Base-by-base conservation (phyloP, 2,888 invertebrate species). In the Zele albiditarsus region DNA sequence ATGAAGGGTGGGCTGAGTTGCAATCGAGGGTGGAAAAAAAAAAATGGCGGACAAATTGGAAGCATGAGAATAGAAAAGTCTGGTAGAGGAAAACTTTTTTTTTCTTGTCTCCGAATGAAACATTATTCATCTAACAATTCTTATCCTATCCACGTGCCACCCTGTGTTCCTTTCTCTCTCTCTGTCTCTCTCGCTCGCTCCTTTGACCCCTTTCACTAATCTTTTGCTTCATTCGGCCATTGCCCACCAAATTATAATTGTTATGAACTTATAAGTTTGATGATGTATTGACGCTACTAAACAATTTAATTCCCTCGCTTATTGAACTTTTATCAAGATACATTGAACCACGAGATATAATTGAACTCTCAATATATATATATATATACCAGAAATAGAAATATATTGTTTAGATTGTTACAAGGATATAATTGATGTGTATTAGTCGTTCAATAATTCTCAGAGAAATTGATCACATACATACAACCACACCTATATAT, bases 31-130 rank as follows among this genome's bases (percentile, higher is more conserved):
- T 82, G 81, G 27, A 78, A 10, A 84, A 31, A 82, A 82, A 82
- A 85, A 85, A 85, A 85, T 85, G 85, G 85, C 83, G 82, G 82
- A 74, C 25, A 28, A 14, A 67, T 20, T 42, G 8, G 12, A 16
- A 31, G 5, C 1, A 65, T 14, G 10, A 42, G 8, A 42, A 42
- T 42, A 42, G 42, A 42, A 12, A 42, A 42, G 31, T 31, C 5
- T 1, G 8, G 31, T 8, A 31, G 31, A 31, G 31, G 8, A 4
- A 8, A 31, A 31, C 8, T 31, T 31, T 31, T 31, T n/a, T 42
- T 42, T 14, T 14, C 14, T 42, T 42, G 8, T 42, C 14, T 10
- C 1, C 14, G 8, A 14, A 42, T 42, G 42, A 12, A 42, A 42
- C 14, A 38, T 38, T 5, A 38, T 12, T 38, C 14, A 42, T 42